Evolutionary conservation across 2,113 vertebrate genomes (phyloP).

Genomic region (Hoplias malabaricus): DNA sequence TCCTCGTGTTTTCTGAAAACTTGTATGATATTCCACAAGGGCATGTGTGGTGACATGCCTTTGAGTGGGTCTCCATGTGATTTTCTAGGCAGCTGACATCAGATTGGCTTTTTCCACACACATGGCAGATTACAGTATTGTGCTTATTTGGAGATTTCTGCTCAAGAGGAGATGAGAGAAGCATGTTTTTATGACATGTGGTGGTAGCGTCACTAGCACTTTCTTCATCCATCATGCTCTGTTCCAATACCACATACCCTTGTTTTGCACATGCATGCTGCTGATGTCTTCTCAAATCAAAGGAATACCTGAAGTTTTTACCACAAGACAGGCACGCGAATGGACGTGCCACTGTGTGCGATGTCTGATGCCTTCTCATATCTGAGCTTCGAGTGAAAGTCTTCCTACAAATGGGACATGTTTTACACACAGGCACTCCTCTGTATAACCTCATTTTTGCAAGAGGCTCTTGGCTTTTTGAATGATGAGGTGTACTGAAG

Average conservation of each 20-base stretch:
- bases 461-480: neutral
- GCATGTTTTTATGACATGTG: neutral
- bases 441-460: slow-evolving; percentile 19
- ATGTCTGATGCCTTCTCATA: slow-evolving; percentile 48
- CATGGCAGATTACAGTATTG: neutral
- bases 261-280: slow-evolving; percentile 28
- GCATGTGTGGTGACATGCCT: neutral
- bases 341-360: slow-evolving; percentile 44
- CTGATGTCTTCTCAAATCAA: slow-evolving; percentile 50
- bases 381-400: slow-evolving; percentile 48
- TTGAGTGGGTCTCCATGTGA: slow-evolving; percentile 8
- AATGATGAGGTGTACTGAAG: neutral
- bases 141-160: neutral
- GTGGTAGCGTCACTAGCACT: neutral
- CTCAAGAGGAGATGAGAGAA: neutral
- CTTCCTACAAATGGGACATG: slow-evolving; percentile 49
- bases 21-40: slow-evolving; percentile 2
- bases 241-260: slow-evolving; percentile 19
- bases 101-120: neutral
- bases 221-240: neutral
- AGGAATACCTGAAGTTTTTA: slow-evolving; percentile 46
- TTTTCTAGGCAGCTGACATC: neutral
- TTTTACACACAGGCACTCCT: slow-evolving; percentile 26
- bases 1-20: neutral
- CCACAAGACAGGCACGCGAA: slow-evolving; percentile 37